These are phyloP conservation scores for Typhlichthys eigenmanni DNA, from an alignment of 2,797 vertebrate species.

Conservation along the genomic window DNA sequence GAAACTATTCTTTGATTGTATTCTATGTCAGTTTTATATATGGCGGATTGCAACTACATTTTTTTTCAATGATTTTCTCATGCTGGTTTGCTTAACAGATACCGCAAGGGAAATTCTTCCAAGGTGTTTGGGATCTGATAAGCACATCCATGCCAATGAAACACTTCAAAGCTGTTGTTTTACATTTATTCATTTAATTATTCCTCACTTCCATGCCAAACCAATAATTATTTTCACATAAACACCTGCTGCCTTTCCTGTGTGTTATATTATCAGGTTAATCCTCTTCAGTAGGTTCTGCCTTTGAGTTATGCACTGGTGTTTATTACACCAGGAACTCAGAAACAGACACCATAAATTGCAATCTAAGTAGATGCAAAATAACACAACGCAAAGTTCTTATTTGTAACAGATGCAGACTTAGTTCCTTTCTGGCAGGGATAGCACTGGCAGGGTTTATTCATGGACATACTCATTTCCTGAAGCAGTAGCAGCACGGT, in stretches of 20 bases:
- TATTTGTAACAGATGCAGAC: conserved; percentile 47
- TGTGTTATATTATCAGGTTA: conserved; percentile 52
- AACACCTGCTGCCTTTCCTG: conserved; percentile 76
- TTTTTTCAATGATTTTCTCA: conserved; percentile 21
- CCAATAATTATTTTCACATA: conserved; percentile 76
- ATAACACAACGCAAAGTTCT: conserved; percentile 39
- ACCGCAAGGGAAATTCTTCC: conserved; percentile 65
- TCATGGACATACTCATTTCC: conserved; percentile 77
- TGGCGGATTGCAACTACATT: conserved; percentile 10
- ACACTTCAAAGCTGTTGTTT: conserved; percentile 76
- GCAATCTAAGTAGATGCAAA: conserved; percentile 27
- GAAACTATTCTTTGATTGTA: no score
- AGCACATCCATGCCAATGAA: conserved; percentile 64
- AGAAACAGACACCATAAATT: conserved; percentile 35
- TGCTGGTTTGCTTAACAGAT: conserved; percentile 39
- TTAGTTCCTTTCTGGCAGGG: conserved; percentile 43
- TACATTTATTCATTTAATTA: conserved; percentile 85
- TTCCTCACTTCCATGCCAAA: conserved; percentile 77
- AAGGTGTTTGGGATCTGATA: conserved; percentile 32
- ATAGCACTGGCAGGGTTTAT: conserved; percentile 68
- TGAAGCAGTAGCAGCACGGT: conserved; percentile 71
- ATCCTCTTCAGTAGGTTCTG: conserved; percentile 56
- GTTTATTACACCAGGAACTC: conserved; percentile 50
- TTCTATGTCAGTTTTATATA: conserved; percentile 13
- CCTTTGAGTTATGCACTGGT: conserved; percentile 20